Base-by-base conservation (phyloP, 2,888 invertebrate species). In the Auanema freiburgensis region DNA sequence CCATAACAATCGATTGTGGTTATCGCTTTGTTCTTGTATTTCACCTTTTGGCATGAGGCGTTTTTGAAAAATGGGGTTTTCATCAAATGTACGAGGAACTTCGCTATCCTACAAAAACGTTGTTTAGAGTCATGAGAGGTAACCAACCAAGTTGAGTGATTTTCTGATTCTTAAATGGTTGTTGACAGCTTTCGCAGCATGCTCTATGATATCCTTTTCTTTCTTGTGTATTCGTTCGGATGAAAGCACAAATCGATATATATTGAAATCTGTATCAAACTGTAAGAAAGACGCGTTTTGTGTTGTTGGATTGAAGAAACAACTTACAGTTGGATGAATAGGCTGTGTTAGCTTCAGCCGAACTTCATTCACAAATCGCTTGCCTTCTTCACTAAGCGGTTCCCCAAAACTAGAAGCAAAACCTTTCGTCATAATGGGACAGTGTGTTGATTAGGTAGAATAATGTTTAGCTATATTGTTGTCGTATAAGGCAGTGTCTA, bases 201-300 rank as follows among this genome's bases (percentile, higher is more conserved):
- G 49, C 42, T 83, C 79, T 23, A 83, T 65, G n/a, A 80, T 69
- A 14, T 81, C 80, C 25, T 78, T 69, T 16, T 74, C 68, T 43
- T 73, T 79, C 53, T 76, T 75, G 63, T 74, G 65, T 18, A 56
- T 44, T 21, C 78, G 55, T 46, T 81, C 80, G 11, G 82, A 73
- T 42, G 74, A 69, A 66, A 80, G 62, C 4, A 83, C 53, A 69
- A 83, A 83, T 12, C 83, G 83, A 61, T 79, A 83, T 42, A 83
- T 66, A 65, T 83, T 83, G 77, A 83, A 83, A 52, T 83, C 83
- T 14, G 79, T 79, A 69, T 83, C 76, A 69, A 82, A 83, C 78
- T 78, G 59, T 53, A 79, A 66, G 21, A 33, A 14, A n/a, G 41
- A 44, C 18, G 12, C 54, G 14, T 11, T 1, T 10, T 54, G 64